Percentiles rank a stretch among this genome's conserved stretches.
Evolutionary conservation across 2,113 vertebrate genomes (phyloP).

Genomic region (Laterallus jamaicensis): DNA sequence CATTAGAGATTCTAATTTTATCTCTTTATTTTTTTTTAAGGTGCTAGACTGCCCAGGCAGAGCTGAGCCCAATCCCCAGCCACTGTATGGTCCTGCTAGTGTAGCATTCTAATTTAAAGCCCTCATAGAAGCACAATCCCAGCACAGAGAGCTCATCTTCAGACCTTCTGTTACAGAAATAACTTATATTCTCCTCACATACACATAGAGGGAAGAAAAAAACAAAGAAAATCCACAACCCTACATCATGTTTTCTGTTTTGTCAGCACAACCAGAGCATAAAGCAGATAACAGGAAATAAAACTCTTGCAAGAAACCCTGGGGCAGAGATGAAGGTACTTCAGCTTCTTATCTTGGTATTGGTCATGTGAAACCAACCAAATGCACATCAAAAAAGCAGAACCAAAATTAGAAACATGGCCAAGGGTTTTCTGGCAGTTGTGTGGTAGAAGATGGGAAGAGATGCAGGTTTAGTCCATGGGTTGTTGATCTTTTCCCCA

Average conservation of each 20-base stretch:
- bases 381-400: not conserved
- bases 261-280: not conserved
- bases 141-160: not conserved
- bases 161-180: not conserved
- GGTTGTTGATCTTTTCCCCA: not conserved
- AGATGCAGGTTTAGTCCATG: not conserved
- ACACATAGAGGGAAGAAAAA: not conserved
- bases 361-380: not conserved
- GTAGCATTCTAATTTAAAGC: not conserved
- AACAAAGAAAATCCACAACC: not conserved
- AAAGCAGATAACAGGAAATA: not conserved
- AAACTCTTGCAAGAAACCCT: not conserved
- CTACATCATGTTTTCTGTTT: not conserved
- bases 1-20: not conserved
- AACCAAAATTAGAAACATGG: not conserved
- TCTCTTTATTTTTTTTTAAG: not conserved
- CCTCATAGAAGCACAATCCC: not conserved
- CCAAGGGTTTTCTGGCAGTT: rapidly evolving
- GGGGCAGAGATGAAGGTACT: not conserved
- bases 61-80: not conserved
- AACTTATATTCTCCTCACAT: not conserved
- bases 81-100: not conserved
- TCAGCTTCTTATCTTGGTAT: not conserved
- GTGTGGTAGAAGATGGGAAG: not conserved
- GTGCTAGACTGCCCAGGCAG: not conserved